A percentile compares a stretch with the other conserved stretches of the same genome.
Evolutionary conservation across 2,888 invertebrate species (phyloP).

Genomic region (Xanthorhoe designata): DNA sequence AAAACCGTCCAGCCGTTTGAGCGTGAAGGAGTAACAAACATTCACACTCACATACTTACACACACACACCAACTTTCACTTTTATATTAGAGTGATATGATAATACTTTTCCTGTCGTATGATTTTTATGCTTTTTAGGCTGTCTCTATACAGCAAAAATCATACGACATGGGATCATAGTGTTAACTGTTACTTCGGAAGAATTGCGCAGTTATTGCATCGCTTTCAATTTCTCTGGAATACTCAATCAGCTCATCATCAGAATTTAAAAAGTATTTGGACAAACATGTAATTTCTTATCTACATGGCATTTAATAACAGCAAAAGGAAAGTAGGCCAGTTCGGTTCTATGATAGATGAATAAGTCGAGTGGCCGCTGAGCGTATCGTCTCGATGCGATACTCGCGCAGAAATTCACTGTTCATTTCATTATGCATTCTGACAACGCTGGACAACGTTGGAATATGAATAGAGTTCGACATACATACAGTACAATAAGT

Average conservation of each 20-base stretch:
- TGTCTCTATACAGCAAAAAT: neutral
- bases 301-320: slow-evolving; percentile 38
- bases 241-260: slow-evolving; percentile 33
- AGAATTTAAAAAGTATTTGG: slow-evolving; percentile 47
- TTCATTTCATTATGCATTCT: slow-evolving; percentile 51
- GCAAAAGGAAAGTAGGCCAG: slow-evolving; percentile 61
- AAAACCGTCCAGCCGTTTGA: too few relatives aligned
- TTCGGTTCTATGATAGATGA: slow-evolving; percentile 55
- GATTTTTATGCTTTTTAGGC: neutral
- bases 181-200: slow-evolving; percentile 37
- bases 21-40: too few relatives aligned
- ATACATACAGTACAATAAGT: slow-evolving; percentile 39
- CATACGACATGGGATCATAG: too few relatives aligned
- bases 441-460: slow-evolving; percentile 51
- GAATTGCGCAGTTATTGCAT: slow-evolving; percentile 55
- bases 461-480: slow-evolving; percentile 55
- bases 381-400: slow-evolving; percentile 42
- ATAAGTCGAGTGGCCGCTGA: slow-evolving; percentile 42
- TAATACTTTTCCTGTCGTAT: too few relatives aligned
- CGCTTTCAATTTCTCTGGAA: slow-evolving; percentile 54
- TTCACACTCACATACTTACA: too few relatives aligned
- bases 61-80: too few relatives aligned
- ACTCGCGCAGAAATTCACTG: slow-evolving; percentile 39
- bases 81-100: too few relatives aligned
- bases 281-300: slow-evolving; percentile 39